These are phyloP conservation scores for Chionis minor DNA, from an alignment of 2,113 vertebrate species.

Conservation along the genomic window DNA sequence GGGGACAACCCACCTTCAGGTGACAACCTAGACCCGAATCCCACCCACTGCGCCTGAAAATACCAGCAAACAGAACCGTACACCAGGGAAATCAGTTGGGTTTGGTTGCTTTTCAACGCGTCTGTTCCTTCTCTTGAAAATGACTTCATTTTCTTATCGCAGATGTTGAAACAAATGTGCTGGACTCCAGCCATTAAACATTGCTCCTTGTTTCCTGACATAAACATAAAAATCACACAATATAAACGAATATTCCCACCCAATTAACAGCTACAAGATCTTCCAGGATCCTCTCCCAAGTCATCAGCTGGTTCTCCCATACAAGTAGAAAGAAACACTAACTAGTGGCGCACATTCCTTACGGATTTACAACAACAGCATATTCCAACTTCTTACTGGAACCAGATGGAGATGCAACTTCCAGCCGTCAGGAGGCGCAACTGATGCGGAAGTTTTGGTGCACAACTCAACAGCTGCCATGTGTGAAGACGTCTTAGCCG, in stretches of 20 bases:
- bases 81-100: background rate
- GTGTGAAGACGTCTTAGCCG: background rate
- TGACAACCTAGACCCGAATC: background rate
- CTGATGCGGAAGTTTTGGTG: background rate
- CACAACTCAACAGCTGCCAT: background rate
- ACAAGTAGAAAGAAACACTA: background rate
- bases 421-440: background rate
- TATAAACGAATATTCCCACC: background rate
- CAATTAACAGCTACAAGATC: background rate
- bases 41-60: fast-evolving
- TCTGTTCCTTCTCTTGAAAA: background rate
- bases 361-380: background rate
- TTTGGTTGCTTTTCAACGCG: background rate
- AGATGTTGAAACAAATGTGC: background rate
- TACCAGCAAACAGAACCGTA: background rate
- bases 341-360: fast-evolving
- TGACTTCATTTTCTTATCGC: background rate
- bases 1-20: background rate
- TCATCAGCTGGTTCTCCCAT: background rate
- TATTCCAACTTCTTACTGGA: too few species aligned
- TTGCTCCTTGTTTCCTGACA: background rate
- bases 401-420: background rate
- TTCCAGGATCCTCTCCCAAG: background rate
- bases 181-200: background rate
- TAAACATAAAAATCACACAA: background rate